Percentiles rank a stretch among this genome's conserved stretches.
Conservation (phyloP, 1,140 invertebrate species). For the Drosophila sechellia region DNA sequence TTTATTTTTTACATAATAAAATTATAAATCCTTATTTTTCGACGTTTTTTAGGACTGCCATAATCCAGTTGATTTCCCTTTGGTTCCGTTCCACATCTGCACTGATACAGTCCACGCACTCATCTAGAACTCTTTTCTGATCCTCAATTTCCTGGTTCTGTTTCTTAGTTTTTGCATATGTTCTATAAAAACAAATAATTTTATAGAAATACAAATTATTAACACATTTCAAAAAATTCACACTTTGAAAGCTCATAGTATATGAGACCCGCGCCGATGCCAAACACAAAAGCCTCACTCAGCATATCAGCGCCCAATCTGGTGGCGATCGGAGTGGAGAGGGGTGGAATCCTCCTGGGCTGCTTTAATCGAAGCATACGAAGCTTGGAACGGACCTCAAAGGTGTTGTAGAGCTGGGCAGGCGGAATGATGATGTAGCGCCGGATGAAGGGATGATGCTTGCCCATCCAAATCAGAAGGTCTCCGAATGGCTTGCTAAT, state of each 20-base stretch:
- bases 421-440: constrained; percentile 33
- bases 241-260: constrained; percentile 40
- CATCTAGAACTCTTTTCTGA: neutral
- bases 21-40: no score
- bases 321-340: constrained; percentile 29
- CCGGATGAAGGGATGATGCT: constrained; percentile 21
- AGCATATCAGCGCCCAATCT: constrained; percentile 44
- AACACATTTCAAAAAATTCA: neutral
- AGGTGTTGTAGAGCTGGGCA: constrained; percentile 43
- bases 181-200: constrained; percentile 1
- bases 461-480: constrained; percentile 20
- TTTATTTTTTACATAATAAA: neutral
- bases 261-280: constrained; percentile 26
- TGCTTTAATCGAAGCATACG: constrained; percentile 46
- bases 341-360: constrained; percentile 33
- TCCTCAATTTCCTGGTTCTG: constrained; percentile 9
- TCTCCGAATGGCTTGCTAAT: constrained; percentile 33
- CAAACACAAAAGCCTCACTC: constrained; percentile 44
- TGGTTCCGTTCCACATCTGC: constrained; percentile 36
- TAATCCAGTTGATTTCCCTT: constrained; percentile 32
- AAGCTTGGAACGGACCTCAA: constrained; percentile 53
- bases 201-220: neutral
- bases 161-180: constrained; percentile 32
- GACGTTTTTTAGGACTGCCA: neutral
- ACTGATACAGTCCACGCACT: constrained; percentile 15